These are phyloP conservation scores for Cecropterus lyciades DNA, from an alignment of 1,140 invertebrate genomes.

Conservation along the genomic window DNA sequence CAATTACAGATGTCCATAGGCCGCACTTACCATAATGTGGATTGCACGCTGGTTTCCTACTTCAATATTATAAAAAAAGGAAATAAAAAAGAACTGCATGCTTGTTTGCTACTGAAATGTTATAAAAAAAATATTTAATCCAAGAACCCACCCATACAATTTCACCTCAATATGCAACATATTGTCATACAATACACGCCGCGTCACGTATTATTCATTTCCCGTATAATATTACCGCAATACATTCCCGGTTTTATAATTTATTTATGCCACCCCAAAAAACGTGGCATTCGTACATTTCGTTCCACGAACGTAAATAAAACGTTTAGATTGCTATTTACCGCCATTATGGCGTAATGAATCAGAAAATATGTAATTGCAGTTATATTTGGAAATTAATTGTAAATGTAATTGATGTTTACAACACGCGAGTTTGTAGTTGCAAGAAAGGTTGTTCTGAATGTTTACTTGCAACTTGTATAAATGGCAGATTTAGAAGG, in stretches of 20 bases:
- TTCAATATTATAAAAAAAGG: too few species aligned
- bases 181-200: background rate
- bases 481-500: too few species aligned
- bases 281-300: slow-evolving; percentile 43
- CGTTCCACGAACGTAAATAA: slow-evolving; percentile 67
- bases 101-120: too few species aligned
- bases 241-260: slow-evolving; percentile 30
- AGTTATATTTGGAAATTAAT: slow-evolving; percentile 24
- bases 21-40: too few species aligned
- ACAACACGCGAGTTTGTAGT: slow-evolving; percentile 20
- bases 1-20: too few species aligned
- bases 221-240: slow-evolving; percentile 23
- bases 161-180: background rate
- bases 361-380: slow-evolving; percentile 35
- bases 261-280: slow-evolving; percentile 24
- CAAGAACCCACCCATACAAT: background rate
- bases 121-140: background rate
- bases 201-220: slow-evolving; percentile 13
- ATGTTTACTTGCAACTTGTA: too few species aligned
- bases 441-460: too few species aligned
- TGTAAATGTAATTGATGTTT: slow-evolving; percentile 28
- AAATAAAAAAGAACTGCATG: too few species aligned
- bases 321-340: slow-evolving; percentile 65
- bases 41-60: too few species aligned
- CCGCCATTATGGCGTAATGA: slow-evolving; percentile 53